Base-by-base conservation (phyloP, 64 coral and sea anemone genomes). In the Porites australiensis region DNA sequence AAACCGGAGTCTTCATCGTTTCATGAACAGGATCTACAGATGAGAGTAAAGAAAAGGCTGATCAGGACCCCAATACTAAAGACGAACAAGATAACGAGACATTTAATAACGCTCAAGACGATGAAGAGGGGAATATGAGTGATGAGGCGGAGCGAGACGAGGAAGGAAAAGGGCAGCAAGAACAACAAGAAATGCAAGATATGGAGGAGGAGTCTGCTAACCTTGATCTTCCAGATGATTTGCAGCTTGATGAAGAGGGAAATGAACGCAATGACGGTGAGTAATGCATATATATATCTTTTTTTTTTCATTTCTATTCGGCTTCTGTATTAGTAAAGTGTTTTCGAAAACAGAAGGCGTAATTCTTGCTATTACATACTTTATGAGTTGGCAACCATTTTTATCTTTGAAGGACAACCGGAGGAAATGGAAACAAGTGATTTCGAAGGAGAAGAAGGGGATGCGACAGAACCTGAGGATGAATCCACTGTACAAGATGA, bases 21-120 rank as follows among this genome's bases (percentile, higher is more conserved):
- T 72, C 52, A 19, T 6, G n/a, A 21, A 84, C 47, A 96, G 95
- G 86, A 37, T 66, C 95, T 80, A 71, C 78, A 62, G 95, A 94
- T 73, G 87, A 96, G 50, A 96, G 95, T 72, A 96, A 90, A 73
- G 88, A 96, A 4, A 70, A 96, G 77, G 46, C 79, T 44, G 67
- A 86, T 8, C 44, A 58, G 23, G 64, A 79, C 14, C 66, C 78
- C 53, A 59, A 65, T 54, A 88, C 21, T 51, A 79, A 96, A 13
- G 92, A 93, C 64, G 95, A 96, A 14, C 65, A 87, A 58, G 83
- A 65, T 5, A 53, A 96, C 66, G 89, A 92, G 12, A 47, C 81
- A 52, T 82, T 81, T 8, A 80, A 94, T 55, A 81, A 91, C 45
- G 70, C 51, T 23, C 66, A 94, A 4, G 69, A 88, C 6, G 82